Evolutionary conservation across 2,113 vertebrate genomes (phyloP).

Genomic region (Sialia sialis): DNA sequence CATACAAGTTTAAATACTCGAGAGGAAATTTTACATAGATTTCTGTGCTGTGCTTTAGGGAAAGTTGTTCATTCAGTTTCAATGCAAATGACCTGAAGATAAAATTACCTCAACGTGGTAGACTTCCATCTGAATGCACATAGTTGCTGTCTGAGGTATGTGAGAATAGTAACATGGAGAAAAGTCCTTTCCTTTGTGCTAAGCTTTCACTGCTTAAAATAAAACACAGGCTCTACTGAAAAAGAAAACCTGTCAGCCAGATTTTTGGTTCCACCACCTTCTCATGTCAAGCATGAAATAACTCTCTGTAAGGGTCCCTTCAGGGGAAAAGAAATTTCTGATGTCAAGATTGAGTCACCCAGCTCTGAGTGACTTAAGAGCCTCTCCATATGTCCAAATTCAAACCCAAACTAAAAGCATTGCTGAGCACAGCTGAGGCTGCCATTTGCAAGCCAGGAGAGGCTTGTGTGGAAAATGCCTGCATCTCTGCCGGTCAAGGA

Average conservation of each 20-base stretch:
- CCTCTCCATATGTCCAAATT: neutral
- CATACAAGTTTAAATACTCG: neutral
- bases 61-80: neutral
- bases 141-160: neutral
- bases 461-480: neutral
- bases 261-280: neutral
- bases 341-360: neutral
- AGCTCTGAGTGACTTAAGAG: neutral
- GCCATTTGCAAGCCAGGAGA: neutral
- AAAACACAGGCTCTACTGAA: neutral
- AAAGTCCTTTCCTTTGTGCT: slow-evolving; percentile 3
- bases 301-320: neutral
- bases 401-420: neutral
- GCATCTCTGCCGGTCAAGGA: neutral
- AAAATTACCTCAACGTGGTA: neutral
- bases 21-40: neutral
- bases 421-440: neutral
- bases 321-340: neutral
- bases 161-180: neutral
- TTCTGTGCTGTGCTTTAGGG: neutral
- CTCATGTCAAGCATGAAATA: neutral
- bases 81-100: neutral
- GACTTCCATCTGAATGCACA: neutral
- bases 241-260: slow-evolving; percentile 12
- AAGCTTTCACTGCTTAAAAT: neutral